Evolutionary conservation across 2,888 invertebrate genomes (phyloP).

Genomic region (Azorinus chamasolen): DNA sequence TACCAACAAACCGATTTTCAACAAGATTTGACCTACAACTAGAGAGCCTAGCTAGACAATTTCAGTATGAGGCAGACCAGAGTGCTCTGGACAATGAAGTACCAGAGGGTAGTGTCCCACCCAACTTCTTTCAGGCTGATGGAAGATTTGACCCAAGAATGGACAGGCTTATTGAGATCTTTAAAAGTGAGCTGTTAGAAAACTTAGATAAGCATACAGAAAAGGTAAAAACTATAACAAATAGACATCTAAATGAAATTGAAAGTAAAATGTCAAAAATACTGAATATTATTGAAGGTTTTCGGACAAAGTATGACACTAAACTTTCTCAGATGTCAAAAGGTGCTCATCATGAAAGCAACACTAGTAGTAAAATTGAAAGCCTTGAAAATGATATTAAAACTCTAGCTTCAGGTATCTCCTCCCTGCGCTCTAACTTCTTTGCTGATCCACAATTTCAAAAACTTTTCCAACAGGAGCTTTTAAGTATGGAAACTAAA

Average conservation of each 20-base stretch:
- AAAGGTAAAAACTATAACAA: conserved; percentile 19
- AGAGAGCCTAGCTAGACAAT: neutral
- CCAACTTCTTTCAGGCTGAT: conserved; percentile 29
- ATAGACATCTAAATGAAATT: conserved; percentile 6
- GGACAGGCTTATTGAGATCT: conserved; percentile 32
- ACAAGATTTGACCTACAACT: neutral
- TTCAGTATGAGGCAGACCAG: conserved; percentile 4
- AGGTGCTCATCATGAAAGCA: conserved; percentile 2
- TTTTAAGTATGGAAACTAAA: conserved; percentile 25
- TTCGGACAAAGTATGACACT: conserved; percentile 32
- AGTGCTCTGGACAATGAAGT: conserved; percentile 42
- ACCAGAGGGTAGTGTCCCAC: conserved; percentile 26
- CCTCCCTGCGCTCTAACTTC: conserved; percentile 33
- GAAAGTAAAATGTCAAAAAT: conserved; percentile 34
- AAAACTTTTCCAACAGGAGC: conserved; percentile 18
- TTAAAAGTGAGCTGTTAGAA: conserved; percentile 24
- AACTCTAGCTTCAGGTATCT: conserved; percentile 32
- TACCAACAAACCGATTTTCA: neutral
- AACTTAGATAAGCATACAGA: conserved; percentile 23
- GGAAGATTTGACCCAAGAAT: conserved; percentile 17
- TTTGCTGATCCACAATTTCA: conserved; percentile 22
- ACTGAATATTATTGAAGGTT: conserved; percentile 22
- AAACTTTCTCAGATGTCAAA: conserved; percentile 13
- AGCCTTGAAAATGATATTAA: conserved; percentile 29
- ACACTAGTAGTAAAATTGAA: conserved; percentile 22